phyloP scores from a whole-genome alignment of 1,140 invertebrate genomes.

The Pseudobourletiella spinata region DNA sequence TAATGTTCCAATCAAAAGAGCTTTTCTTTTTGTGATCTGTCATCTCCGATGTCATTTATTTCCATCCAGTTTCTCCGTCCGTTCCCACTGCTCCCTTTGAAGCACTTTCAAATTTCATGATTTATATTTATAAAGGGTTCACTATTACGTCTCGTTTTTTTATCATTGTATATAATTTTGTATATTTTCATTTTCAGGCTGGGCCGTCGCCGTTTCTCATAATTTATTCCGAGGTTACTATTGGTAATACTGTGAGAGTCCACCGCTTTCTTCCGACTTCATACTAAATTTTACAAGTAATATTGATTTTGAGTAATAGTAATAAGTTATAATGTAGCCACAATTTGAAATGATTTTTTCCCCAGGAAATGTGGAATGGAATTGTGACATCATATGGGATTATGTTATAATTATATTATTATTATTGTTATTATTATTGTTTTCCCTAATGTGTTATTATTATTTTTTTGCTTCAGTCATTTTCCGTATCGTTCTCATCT shows the following conservation, averaged over 20 bases:
- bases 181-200: no score
- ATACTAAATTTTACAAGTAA: no score
- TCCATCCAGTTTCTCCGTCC: not conserved
- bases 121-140: no score
- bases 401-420: not conserved
- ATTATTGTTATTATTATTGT: not conserved
- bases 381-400: not conserved
- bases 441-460: not conserved
- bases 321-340: not conserved
- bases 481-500: conserved; percentile 17
- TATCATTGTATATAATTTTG: no score
- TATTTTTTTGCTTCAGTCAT: not conserved
- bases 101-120: no score
- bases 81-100: no score
- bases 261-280: no score
- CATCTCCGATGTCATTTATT: not conserved
- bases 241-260: no score
- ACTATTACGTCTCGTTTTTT: no score
- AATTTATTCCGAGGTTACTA: no score
- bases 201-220: no score
- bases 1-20: not conserved
- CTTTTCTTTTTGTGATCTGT: not conserved
- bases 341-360: not conserved
- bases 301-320: not conserved
- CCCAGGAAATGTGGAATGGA: not conserved